Conservation (phyloP, 2,888 invertebrate genomes). For the Thelaira solivaga region DNA sequence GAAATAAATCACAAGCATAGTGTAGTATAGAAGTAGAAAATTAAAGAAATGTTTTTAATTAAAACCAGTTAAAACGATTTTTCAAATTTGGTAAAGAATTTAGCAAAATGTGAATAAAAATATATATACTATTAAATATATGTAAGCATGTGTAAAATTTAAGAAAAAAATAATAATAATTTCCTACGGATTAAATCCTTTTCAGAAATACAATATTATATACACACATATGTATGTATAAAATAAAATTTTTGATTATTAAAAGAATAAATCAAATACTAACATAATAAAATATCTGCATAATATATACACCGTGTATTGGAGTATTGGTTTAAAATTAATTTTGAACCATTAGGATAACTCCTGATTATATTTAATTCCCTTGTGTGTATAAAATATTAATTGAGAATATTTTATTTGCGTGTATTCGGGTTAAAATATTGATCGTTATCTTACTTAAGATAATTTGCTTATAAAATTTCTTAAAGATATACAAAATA, state of each 20-base stretch:
- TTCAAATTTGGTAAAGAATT: background rate
- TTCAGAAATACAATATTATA: constrained; percentile 3
- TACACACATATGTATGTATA: background rate
- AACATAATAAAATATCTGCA: constrained; percentile 24
- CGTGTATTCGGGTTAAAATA: background rate
- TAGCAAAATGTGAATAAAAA: background rate
- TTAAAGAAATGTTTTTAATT: constrained; percentile 10
- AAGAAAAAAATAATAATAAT: constrained; percentile 5
- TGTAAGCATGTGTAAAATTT: background rate
- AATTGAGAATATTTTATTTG: constrained; percentile 18
- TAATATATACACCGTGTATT: background rate
- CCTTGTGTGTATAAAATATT: background rate
- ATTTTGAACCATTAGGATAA: background rate
- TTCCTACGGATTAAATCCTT: constrained; percentile 33
- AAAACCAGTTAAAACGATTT: background rate
- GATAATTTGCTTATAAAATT: constrained; percentile 25
- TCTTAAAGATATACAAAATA: constrained; percentile 42
- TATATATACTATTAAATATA: too few relatives aligned
- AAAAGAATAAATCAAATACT: background rate
- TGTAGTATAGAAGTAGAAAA: constrained; percentile 15
- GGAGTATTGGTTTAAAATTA: too few relatives aligned
- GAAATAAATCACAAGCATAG: constrained; percentile 50
- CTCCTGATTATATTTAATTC: background rate
- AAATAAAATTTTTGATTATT: constrained; percentile 9
- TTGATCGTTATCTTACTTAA: constrained; percentile 29